These are phyloP conservation scores for Brachionichthys hirsutus DNA, from an alignment of 2,113 vertebrate genomes.

Conservation along the genomic window DNA sequence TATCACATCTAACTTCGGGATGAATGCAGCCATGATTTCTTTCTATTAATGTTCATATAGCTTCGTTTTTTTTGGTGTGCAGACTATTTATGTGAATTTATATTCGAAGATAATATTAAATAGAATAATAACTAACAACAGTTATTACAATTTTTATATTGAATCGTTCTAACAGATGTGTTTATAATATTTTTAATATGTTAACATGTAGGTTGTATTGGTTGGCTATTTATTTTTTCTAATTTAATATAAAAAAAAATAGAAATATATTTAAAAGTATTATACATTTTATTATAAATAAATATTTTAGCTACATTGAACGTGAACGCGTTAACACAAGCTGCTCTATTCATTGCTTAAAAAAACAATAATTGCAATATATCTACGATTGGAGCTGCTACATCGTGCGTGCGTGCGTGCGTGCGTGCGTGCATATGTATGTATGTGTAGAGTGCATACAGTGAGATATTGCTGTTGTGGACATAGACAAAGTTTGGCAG, in stretches of 20 bases:
- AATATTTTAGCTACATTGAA: constrained; percentile 16
- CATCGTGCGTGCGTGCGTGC: constrained; percentile 18
- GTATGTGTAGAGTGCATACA: constrained; percentile 32
- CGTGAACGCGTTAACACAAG: background rate
- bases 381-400: constrained; percentile 25
- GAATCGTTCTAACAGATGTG: no score
- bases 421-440: no score
- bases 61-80: background rate
- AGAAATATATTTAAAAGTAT: no score
- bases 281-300: background rate
- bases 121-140: constrained; percentile 1
- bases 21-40: constrained; percentile 13
- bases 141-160: background rate
- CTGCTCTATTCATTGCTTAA: constrained; percentile 30
- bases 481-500: constrained; percentile 72
- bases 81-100: constrained; percentile 1
- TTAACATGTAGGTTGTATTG: no score
- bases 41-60: background rate
- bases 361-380: constrained; percentile 21
- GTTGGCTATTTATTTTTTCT: no score
- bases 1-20: constrained; percentile 3
- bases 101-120: background rate
- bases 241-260: no score
- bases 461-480: constrained; percentile 64
- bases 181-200: no score